Evolutionary conservation across 2,797 vertebrate species (phyloP).

Genomic region (Falco novaeseelandiae): DNA sequence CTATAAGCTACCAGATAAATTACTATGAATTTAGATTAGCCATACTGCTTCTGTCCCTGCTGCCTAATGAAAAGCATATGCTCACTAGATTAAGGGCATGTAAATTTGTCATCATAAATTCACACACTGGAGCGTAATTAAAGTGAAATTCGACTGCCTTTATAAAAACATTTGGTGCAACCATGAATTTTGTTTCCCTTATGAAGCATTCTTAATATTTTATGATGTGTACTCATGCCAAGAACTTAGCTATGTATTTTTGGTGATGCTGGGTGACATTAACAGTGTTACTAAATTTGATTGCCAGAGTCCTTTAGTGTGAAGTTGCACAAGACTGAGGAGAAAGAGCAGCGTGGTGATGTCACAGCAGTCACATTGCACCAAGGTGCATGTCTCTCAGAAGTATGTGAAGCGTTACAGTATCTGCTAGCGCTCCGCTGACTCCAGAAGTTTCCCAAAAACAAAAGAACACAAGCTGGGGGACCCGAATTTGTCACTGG

Average conservation of each 20-base stretch:
- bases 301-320: neutral
- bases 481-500: neutral
- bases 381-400: neutral
- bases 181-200: neutral
- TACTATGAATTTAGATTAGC: neutral
- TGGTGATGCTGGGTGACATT: neutral
- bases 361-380: neutral
- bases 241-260: neutral
- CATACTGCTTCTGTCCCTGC: neutral
- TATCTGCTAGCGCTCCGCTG: neutral
- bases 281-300: neutral
- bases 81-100: neutral
- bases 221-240: neutral
- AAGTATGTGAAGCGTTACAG: neutral
- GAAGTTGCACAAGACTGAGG: neutral
- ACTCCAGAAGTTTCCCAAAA: neutral
- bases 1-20: neutral
- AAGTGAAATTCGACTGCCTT: neutral
- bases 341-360: neutral
- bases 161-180: neutral
- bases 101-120: slow-evolving; percentile 16
- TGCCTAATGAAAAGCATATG: neutral
- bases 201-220: neutral
- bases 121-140: neutral
- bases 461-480: neutral